phyloP scores from a whole-genome alignment of 2,113 vertebrate genomes.

The Oncorhynchus tshawytscha region DNA sequence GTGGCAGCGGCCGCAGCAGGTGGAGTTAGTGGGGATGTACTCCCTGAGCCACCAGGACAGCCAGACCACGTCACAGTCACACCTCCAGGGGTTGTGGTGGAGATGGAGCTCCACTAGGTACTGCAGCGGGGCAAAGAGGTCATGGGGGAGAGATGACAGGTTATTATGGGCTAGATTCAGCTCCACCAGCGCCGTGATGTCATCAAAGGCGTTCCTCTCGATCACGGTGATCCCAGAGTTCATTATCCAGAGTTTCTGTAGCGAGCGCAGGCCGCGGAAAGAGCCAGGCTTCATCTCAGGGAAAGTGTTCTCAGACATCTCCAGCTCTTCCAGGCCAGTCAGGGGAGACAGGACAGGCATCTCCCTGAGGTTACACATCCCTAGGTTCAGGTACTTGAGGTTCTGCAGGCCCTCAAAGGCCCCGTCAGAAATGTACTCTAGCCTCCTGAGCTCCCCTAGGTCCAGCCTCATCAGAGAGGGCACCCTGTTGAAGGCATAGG shows the following conservation, averaged over 20 bases:
- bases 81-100: slow-evolving; percentile 98
- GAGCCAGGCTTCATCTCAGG: slow-evolving; percentile 88
- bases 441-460: slow-evolving; percentile 91
- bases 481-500: slow-evolving; percentile 96
- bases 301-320: slow-evolving; percentile 97
- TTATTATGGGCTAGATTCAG: slow-evolving; percentile 99
- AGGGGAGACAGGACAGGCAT: slow-evolving; percentile 91
- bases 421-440: slow-evolving; percentile 97
- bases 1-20: slow-evolving; percentile 96
- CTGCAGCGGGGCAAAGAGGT: slow-evolving; percentile 91
- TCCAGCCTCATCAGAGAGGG: slow-evolving; percentile 96
- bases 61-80: slow-evolving; percentile 97
- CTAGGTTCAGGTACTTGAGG: slow-evolving; percentile 97
- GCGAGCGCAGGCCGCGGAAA: slow-evolving; percentile 88
- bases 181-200: slow-evolving; percentile 92
- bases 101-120: slow-evolving; percentile 95
- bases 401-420: slow-evolving; percentile 95
- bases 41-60: slow-evolving; percentile 95
- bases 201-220: slow-evolving; percentile 96
- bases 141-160: slow-evolving; percentile 92
- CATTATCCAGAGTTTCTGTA: slow-evolving; percentile 99
- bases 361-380: slow-evolving; percentile 94
- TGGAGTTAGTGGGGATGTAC: slow-evolving; percentile 96
- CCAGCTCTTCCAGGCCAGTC: slow-evolving; percentile 92
- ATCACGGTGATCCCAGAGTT: slow-evolving; percentile 91